Conservation (phyloP, 2,888 invertebrate species). For the Lepidonotus clava region DNA sequence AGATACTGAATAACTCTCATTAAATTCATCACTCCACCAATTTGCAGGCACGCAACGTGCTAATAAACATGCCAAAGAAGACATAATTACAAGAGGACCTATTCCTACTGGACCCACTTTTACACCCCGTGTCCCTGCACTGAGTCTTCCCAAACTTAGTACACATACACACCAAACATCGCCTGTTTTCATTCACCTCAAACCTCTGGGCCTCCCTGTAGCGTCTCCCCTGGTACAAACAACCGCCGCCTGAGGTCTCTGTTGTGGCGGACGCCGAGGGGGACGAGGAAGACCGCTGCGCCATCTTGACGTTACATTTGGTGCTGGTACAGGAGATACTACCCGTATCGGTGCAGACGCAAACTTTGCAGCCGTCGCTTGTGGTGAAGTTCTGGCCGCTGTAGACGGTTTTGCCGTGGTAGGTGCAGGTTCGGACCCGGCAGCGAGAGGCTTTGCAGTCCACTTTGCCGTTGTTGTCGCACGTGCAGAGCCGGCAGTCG, state of each 20-base stretch:
- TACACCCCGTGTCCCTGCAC: background rate
- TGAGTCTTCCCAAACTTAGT: background rate
- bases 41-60: background rate
- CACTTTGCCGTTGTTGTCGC: background rate
- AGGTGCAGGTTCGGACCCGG: background rate
- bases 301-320: slow-evolving; percentile 28
- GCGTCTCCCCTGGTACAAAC: background rate
- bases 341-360: slow-evolving; percentile 9
- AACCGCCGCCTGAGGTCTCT: background rate
- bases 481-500: slow-evolving; percentile 27
- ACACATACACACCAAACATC: background rate
- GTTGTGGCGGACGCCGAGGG: background rate
- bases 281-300: background rate
- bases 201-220: background rate
- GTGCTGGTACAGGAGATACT: background rate
- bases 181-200: background rate
- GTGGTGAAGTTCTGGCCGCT: slow-evolving; percentile 20
- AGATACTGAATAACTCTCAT: no score
- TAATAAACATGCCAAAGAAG: slow-evolving; percentile 37
- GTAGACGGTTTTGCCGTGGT: background rate
- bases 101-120: background rate
- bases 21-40: no score
- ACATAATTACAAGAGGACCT: slow-evolving; percentile 15
- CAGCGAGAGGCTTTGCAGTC: background rate
- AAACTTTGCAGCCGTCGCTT: background rate